Base-by-base conservation (phyloP, 2,888 invertebrate genomes). In the Lypha dubia region DNA sequence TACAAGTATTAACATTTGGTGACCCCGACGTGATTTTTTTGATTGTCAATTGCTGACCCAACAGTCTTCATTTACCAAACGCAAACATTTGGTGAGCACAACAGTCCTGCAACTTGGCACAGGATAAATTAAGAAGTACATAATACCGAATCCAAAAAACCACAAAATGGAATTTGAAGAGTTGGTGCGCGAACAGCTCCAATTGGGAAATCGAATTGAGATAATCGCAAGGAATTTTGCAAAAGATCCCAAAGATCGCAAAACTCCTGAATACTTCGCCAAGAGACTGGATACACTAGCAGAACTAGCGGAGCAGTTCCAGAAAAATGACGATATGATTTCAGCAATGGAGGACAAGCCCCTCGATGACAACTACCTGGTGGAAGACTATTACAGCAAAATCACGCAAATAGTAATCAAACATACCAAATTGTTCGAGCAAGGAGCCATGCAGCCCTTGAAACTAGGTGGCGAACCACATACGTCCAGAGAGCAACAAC, bases 191-290 rank as follows among this genome's bases (percentile, higher is more conserved):
- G 8, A 35, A 35, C 35, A 35, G 6, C 35, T 35, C 35, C 35
- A 35, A 35, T 35, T 35, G 35, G 35, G 35, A 6, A 35, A 6
- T 35, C 35, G 8, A 35, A 35, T 9, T 35, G 35, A 35, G 3
- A 35, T 8, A 35, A n/a, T n/a, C n/a, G n/a, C n/a, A n/a, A n/a
- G n/a, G n/a, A n/a, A 35, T 35, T 35, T 35, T 35, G 35, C 35
- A 35, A 53, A 28, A 24, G 53, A 53, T 28, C 7, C 53, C 24
- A 53, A 24, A 15, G 53, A 53, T 22, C 24, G 53, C 53, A 53
- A 53, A 28, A 53, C 53, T 22, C 28, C 53, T 24, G 53, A 22
- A 24, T 53, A 53, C 20, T 53, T 53, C 24, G 22, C 53, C 24
- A 53, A 53, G 24, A 22, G 53, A 15, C 15, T 53, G 22, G 53